Percentiles rank a stretch among this genome's conserved stretches.
These are phyloP conservation scores for Papilio glaucus DNA, from an alignment of 1,140 invertebrate genomes.

Conservation along the genomic window DNA sequence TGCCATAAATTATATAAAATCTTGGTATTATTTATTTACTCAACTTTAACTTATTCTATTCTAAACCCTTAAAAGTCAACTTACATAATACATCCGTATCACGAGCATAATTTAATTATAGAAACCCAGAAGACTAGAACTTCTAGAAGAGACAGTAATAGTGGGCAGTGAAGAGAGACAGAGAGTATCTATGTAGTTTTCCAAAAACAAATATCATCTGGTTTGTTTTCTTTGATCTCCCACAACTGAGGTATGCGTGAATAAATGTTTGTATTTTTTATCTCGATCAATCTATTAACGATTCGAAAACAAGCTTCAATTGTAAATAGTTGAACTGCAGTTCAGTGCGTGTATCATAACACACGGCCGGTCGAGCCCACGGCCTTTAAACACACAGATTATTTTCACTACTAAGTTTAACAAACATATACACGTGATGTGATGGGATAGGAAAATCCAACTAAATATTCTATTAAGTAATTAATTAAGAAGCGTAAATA, in stretches of 20 bases:
- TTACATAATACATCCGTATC: too few relatives aligned
- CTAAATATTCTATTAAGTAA: background rate
- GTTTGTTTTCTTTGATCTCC: background rate
- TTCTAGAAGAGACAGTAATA: background rate
- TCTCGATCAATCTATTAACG: slow-evolving; percentile 7
- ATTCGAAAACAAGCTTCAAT: background rate
- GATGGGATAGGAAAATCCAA: background rate
- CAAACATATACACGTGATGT: background rate
- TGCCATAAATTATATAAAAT: too few relatives aligned
- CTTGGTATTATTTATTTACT: too few relatives aligned
- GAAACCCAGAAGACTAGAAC: too few relatives aligned
- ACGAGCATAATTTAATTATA: too few relatives aligned
- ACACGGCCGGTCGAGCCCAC: background rate
- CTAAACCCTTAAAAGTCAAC: too few relatives aligned
- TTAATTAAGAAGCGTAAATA: background rate
- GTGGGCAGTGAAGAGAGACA: background rate
- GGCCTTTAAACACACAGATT: background rate
- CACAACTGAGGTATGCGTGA: background rate
- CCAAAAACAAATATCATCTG: background rate
- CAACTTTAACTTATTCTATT: too few relatives aligned
- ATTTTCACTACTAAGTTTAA: background rate
- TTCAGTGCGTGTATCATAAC: background rate
- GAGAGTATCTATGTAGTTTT: background rate
- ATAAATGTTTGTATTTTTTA: background rate
- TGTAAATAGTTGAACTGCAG: background rate